A percentile compares a stretch with the other conserved stretches of the same genome.
phyloP scores from a whole-genome alignment of 2,888 invertebrate genomes.

The Pemphredon lugubris region DNA sequence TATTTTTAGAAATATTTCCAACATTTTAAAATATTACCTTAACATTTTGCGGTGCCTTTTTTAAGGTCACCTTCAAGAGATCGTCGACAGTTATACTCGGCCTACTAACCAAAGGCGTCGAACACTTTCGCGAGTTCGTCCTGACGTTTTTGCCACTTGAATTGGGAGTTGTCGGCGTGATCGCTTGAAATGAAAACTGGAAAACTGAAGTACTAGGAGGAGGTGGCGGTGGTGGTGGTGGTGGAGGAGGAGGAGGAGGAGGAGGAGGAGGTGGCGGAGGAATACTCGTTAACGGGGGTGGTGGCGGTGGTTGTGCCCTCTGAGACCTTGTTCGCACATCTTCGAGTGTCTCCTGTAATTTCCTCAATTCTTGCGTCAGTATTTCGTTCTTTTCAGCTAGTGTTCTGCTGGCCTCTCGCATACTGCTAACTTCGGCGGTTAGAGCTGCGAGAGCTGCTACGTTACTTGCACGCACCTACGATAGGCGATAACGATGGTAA shows the following conservation, averaged over 20 bases:
- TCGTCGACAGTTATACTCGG: constrained; percentile 79
- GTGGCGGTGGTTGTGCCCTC: neutral
- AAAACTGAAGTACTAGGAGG: constrained; percentile 25
- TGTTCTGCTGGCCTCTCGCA: constrained; percentile 60
- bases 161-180: constrained; percentile 62
- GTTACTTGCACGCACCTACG: constrained; percentile 62
- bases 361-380: constrained; percentile 65
- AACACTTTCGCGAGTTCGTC: constrained; percentile 68
- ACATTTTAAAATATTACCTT: constrained; percentile 67
- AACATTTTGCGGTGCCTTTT: constrained; percentile 72
- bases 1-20: too few relatives aligned
- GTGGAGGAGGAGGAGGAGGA: constrained; percentile 51
- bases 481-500: constrained; percentile 11
- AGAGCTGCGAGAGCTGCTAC: constrained; percentile 58
- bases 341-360: constrained; percentile 56
- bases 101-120: constrained; percentile 67
- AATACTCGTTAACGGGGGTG: constrained; percentile 54
- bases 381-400: constrained; percentile 62
- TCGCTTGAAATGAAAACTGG: constrained; percentile 30
- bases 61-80: constrained; percentile 76
- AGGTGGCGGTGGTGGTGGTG: constrained; percentile 26
- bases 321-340: constrained; percentile 36
- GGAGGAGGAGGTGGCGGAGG: constrained; percentile 59
- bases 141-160: constrained; percentile 48
- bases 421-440: constrained; percentile 60